Percentiles rank a stretch among this genome's conserved stretches.
phyloP scores from a whole-genome alignment of 2,888 invertebrate species.

The Eristalis tenax region DNA sequence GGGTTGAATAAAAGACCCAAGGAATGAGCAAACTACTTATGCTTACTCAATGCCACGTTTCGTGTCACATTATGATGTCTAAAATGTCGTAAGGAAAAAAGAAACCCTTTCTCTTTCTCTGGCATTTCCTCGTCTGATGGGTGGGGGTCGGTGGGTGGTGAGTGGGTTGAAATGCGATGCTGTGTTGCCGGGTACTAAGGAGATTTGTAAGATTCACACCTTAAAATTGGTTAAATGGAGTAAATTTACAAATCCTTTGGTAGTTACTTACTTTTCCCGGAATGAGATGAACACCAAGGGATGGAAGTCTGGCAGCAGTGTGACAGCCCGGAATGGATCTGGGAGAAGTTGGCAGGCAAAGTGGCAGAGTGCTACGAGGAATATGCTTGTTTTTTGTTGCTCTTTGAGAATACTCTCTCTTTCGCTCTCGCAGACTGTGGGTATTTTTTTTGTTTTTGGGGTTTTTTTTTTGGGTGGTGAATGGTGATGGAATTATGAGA shows the following conservation, averaged over 20 bases:
- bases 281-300: background rate
- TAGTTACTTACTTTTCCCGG: constrained; percentile 48
- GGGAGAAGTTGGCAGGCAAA: background rate
- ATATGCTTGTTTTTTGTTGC: background rate
- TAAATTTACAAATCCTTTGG: constrained; percentile 69
- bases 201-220: constrained; percentile 68
- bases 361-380: too few relatives aligned
- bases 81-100: constrained; percentile 54
- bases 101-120: background rate
- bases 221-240: constrained; percentile 70
- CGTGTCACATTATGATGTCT: constrained; percentile 70
- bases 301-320: background rate
- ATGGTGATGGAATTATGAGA: constrained; percentile 38
- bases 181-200: constrained; percentile 33
- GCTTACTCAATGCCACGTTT: constrained; percentile 67
- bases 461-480: too few relatives aligned
- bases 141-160: background rate
- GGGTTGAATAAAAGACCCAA: constrained; percentile 7
- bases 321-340: background rate
- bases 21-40: constrained; percentile 70
- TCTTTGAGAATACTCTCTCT: background rate
- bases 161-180: background rate
- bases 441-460: background rate
- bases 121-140: background rate
- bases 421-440: background rate